Base-by-base conservation (phyloP, 2,797 vertebrate genomes). In the Sebastes taczanowskii region DNA sequence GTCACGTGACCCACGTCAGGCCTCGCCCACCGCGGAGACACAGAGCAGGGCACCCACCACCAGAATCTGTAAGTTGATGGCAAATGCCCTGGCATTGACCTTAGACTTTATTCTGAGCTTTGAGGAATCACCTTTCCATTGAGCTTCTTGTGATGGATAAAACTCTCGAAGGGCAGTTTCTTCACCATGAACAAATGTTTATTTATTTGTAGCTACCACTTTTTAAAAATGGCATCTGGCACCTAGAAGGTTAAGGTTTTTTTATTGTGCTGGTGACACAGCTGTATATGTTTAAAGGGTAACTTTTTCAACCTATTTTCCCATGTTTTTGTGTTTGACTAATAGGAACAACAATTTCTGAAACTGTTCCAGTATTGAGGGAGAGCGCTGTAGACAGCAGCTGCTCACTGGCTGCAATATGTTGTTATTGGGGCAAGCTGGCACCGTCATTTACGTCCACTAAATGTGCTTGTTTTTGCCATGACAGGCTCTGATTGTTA, bases 11-110 rank as follows among this genome's bases (percentile, higher is more conserved):
- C 49, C 96, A 97, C 11, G 94, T 96, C 63, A 94, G 97, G 72
- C 97, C 97, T 1, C 95, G 97, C 11, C 97, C 97, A 0, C 97
- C 97, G 0, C 94, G 97, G 68, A 95, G 94, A 20, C 95, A 97
- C 90, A 90, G 95, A 74, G 89, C 94, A 0, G 96, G 87, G 58
- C 95, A 94, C 74, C 86, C 93, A 42, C 89, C 94, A 11, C 88
- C 87, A 53, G 95, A 95, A 76, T 91, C 80, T 0, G 97, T 97
- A 86, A 96, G 96, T 87, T 32, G 18, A 56, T 22, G 13, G 6
- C 23, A 35, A 13, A 18, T 35, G 69, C 6, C n/a, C 0, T 4
- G 7, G 7, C 67, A 8, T 6, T 42, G 70, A 80, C 27, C 18
- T 77, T 23, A 71, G 65, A 83, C 65, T 42, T 74, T n/a, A 18